Evolutionary conservation across 2,888 invertebrate genomes (phyloP), one percentile per base, ranked within the genome.

Genomic region (Mylabris sibirica): DNA sequence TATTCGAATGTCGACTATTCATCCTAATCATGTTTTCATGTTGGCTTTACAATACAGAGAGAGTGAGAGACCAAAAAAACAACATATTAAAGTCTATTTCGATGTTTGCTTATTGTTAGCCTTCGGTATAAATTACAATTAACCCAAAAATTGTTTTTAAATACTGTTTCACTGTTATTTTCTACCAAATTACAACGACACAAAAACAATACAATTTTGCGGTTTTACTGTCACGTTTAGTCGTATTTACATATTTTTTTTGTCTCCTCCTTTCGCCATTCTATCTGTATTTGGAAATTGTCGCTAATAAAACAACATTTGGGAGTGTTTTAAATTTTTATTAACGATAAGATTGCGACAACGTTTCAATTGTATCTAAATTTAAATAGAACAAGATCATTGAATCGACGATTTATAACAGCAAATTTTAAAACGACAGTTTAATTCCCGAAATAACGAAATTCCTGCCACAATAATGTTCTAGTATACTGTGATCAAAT

Each of bases 381-480:
- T 20, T 49, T 9, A 49, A 57, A 22, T 57, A 12, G 57, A 49
- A 20, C 12, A 49, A 20, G 20, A 20, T 20, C 20, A 17, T 20
- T 49, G 49, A 24, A 24, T 20, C 3, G 24, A 12, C 57, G 12
- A 57, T 57, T 57, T 57, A 57, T 57, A 24, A 20, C 2, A 4
- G 12, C 22, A 2, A 3, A 22, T 3, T 49, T 49, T 49, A 49
- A 49, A 49, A 9, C 11, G 20, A 12, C 22, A 57, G 22, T 57
- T 57, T 24, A 57, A 57, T 57, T 24, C 12, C 5, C 57, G 12
- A 12, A 57, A 22, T 57, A 57, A 24, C 17, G 49, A 5, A 49
- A 49, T 49, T 49, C n/a, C 49, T 49, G 20, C 49, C 49, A 20
- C 49, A 49, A 49, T 49, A 49, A 49, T 20, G 49, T n/a, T 24